Percentiles rank a stretch among this genome's conserved stretches.
These are phyloP conservation scores for Micromesistius poutassou DNA, from an alignment of 2,797 vertebrate species.

Conservation along the genomic window DNA sequence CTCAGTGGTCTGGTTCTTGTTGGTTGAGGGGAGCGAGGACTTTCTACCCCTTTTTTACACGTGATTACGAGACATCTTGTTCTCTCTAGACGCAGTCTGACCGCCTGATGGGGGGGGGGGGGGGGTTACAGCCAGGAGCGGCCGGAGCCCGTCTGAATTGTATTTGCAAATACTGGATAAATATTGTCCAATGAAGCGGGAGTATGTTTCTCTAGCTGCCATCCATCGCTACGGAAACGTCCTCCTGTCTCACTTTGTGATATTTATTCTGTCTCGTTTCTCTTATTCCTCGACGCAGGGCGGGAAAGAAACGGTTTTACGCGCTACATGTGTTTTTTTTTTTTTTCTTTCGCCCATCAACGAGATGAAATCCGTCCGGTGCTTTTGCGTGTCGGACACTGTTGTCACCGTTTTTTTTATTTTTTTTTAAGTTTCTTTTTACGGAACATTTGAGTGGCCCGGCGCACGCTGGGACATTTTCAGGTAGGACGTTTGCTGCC, in stretches of 20 bases:
- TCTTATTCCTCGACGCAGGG: background rate
- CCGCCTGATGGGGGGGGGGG: background rate
- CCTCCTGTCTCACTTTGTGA: background rate
- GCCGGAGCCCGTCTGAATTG: background rate
- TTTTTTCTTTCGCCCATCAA: background rate
- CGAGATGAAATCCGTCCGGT: background rate
- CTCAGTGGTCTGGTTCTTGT: background rate
- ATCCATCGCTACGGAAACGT: background rate
- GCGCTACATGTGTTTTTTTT: background rate
- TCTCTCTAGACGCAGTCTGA: background rate
- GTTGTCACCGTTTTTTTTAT: background rate
- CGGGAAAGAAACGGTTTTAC: background rate
- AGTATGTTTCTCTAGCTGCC: background rate
- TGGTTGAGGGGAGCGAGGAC: background rate
- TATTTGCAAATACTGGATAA: background rate
- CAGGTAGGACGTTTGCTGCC: background rate
- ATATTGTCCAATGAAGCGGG: background rate
- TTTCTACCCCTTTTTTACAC: too few relatives aligned
- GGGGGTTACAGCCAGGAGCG: background rate
- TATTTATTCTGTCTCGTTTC: background rate
- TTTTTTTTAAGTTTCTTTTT: background rate
- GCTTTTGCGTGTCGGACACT: background rate
- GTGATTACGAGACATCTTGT: background rate
- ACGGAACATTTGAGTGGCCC: background rate
- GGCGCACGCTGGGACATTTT: background rate